These are phyloP conservation scores for Ceratothoa steindachneri DNA, from an alignment of 2,888 invertebrate genomes.

Conservation along the genomic window DNA sequence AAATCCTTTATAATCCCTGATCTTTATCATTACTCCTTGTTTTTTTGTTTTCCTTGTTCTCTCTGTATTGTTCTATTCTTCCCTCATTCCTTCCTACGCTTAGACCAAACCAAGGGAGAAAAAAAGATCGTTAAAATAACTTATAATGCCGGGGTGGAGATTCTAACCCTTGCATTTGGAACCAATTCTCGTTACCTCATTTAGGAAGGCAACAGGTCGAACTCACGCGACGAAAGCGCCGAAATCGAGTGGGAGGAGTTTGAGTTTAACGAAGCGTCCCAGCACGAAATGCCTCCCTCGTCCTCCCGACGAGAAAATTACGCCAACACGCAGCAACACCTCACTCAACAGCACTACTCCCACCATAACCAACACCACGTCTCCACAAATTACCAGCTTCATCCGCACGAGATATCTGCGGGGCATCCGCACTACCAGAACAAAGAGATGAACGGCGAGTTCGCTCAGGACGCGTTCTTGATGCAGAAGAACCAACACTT, in stretches of 20 bases:
- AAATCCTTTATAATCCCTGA: too few species aligned
- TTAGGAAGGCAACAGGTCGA: conserved; percentile 11
- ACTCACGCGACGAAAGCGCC: conserved; percentile 41
- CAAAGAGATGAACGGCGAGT: not conserved
- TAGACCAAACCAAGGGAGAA: too few species aligned
- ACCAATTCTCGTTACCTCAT: too few species aligned
- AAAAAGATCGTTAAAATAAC: too few species aligned
- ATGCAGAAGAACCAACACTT: not conserved
- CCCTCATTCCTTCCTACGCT: too few species aligned
- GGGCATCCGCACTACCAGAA: not conserved
- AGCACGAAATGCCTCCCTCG: conserved; percentile 27
- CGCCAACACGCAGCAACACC: conserved; percentile 2
- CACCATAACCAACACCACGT: not conserved
- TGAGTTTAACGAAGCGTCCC: conserved; percentile 24
- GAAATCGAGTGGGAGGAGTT: conserved; percentile 46
- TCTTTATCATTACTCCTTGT: too few species aligned
- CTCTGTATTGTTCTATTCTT: too few species aligned
- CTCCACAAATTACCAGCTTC: too few species aligned
- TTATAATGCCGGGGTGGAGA: too few species aligned
- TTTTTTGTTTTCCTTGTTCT: too few species aligned
- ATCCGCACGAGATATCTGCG: too few species aligned
- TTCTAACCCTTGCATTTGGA: too few species aligned
- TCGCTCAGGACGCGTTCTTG: not conserved
- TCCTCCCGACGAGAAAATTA: not conserved
- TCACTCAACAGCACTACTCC: not conserved